These are phyloP conservation scores for Dryadula phaetusa DNA, from an alignment of 2,888 invertebrate species.

Conservation along the genomic window DNA sequence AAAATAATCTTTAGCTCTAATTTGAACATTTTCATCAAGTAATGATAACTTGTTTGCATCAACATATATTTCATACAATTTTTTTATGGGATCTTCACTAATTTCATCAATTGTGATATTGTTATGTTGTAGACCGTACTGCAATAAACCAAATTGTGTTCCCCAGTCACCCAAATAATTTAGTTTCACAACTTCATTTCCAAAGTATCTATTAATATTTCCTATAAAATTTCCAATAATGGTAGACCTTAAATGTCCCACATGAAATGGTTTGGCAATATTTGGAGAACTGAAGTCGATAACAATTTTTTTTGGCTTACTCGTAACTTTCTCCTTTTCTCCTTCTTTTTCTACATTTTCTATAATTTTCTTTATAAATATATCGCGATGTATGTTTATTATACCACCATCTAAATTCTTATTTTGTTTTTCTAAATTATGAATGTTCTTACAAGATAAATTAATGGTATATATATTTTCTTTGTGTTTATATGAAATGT, in stretches of 20 bases:
- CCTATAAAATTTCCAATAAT: slow-evolving; percentile 96
- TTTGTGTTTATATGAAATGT: slow-evolving; percentile 62
- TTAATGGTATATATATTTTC: slow-evolving; percentile 58
- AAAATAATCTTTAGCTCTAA: slow-evolving; percentile 88
- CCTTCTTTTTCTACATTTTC: slow-evolving; percentile 47
- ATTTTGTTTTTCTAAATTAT: slow-evolving; percentile 37
- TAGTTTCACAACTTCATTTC: slow-evolving; percentile 90
- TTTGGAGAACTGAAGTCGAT: slow-evolving; percentile 97
- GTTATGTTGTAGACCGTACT: slow-evolving; percentile 88
- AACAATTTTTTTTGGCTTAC: slow-evolving; percentile 82
- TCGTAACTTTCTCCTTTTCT: slow-evolving; percentile 35
- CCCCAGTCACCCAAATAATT: slow-evolving; percentile 99
- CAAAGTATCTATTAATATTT: slow-evolving; percentile 89
- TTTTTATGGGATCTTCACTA: slow-evolving; percentile 87
- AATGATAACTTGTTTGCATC: slow-evolving; percentile 89
- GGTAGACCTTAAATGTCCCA: slow-evolving; percentile 98
- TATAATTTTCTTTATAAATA: slow-evolving; percentile 63
- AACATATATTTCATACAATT: slow-evolving; percentile 91
- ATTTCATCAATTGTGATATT: slow-evolving; percentile 86
- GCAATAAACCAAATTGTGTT: slow-evolving; percentile 96
- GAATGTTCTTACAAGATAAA: slow-evolving; percentile 35
- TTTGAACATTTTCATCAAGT: slow-evolving; percentile 83
- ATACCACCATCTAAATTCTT: slow-evolving; percentile 24
- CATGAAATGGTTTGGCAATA: slow-evolving; percentile 99
- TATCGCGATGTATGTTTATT: slow-evolving; percentile 58